These are phyloP conservation scores for Zoroaster sp. DNA, from an alignment of 53 echinoderm and acorn worm genomes.

Conservation along the genomic window DNA sequence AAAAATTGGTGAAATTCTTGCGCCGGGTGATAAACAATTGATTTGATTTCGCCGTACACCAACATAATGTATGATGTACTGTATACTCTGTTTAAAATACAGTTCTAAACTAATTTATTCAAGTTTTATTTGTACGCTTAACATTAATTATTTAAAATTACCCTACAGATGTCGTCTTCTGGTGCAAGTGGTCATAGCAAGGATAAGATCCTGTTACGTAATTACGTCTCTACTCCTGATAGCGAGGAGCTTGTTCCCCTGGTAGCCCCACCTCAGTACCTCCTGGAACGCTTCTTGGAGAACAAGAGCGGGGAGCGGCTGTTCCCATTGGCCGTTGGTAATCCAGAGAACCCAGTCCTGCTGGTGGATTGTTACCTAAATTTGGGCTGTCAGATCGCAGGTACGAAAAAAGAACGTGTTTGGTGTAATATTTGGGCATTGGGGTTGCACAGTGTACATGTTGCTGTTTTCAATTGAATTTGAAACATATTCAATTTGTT, in stretches of 20 bases:
- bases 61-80: no score
- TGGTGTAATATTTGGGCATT: no score
- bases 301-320: constrained; percentile 71
- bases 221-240: constrained; percentile 83
- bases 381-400: constrained; percentile 79
- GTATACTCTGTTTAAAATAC: no score
- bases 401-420: constrained; percentile 40
- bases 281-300: constrained; percentile 85
- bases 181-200: constrained; percentile 23
- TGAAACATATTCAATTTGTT: no score
- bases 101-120: no score
- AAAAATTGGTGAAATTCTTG: no score
- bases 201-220: constrained; percentile 25
- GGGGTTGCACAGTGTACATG: no score
- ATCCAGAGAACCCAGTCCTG: constrained; percentile 71
- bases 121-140: no score
- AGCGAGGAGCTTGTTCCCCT: constrained; percentile 83
- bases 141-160: neutral
- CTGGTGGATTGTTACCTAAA: constrained; percentile 85
- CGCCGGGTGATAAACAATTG: no score
- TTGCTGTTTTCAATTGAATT: no score
- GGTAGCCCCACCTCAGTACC: constrained; percentile 80
- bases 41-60: no score
- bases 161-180: neutral
- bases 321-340: constrained; percentile 71